A percentile compares a stretch with the other conserved stretches of the same genome.
Evolutionary conservation across 1,140 invertebrate genomes (phyloP).

Genomic region (Spodoptera frugiperda): DNA sequence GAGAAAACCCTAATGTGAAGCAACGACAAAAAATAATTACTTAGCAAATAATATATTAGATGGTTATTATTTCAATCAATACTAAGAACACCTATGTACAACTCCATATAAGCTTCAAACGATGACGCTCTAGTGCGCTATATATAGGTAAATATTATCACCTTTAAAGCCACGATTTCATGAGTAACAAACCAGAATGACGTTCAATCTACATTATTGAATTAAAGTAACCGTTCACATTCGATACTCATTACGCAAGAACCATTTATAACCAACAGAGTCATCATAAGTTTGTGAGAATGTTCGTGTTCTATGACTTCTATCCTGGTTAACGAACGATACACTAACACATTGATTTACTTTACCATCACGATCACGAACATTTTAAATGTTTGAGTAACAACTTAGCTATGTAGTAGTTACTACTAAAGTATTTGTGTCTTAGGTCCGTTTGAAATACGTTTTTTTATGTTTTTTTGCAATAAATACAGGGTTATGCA

Average conservation of each 20-base stretch:
- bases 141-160: not conserved
- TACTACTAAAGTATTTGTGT: too few species aligned
- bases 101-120: too few species aligned
- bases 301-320: conserved; percentile 58
- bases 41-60: too few species aligned
- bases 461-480: too few species aligned
- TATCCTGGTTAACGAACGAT: conserved; percentile 49
- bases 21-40: too few species aligned
- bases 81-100: too few species aligned
- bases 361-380: conserved; percentile 12
- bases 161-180: conserved; percentile 18
- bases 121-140: not conserved
- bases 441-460: too few species aligned
- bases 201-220: conserved; percentile 10
- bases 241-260: conserved; percentile 50
- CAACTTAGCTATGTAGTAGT: not conserved
- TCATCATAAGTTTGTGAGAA: conserved; percentile 55
- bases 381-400: conserved; percentile 20
- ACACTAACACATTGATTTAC: conserved; percentile 51
- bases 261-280: conserved; percentile 49
- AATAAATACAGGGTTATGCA: too few species aligned
- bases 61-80: too few species aligned
- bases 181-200: conserved; percentile 20
- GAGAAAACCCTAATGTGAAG: too few species aligned
- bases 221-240: conserved; percentile 42